phyloP scores from a whole-genome alignment of 2,113 vertebrate species.

The Marmota monax region DNA sequence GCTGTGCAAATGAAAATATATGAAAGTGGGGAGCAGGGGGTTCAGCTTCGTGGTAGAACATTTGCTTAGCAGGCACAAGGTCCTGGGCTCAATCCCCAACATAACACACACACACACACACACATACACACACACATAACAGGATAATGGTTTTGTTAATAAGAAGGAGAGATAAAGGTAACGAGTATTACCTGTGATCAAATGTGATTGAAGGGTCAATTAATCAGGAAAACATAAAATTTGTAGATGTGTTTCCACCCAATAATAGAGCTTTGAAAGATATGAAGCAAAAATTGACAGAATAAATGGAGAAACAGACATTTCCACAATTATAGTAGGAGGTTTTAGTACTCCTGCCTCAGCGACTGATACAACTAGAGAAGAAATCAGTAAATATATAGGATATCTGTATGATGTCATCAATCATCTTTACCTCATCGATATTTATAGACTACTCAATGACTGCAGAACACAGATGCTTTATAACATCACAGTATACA shows the following conservation, averaged over 20 bases:
- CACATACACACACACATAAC: not conserved
- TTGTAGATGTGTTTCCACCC: not conserved
- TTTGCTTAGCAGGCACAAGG: not conserved
- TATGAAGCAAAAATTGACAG: constrained; percentile 1
- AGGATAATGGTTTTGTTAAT: not conserved
- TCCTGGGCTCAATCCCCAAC: too few species aligned
- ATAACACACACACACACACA: too few species aligned
- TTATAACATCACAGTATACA: not conserved
- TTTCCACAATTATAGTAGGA: not conserved
- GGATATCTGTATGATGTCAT: not conserved
- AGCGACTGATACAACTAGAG: not conserved
- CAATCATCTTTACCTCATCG: not conserved
- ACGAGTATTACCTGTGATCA: not conserved
- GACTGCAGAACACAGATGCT: not conserved
- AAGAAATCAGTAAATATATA: not conserved
- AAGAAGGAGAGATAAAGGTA: not conserved
- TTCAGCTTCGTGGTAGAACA: not conserved
- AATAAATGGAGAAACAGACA: not conserved
- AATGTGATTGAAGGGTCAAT: not conserved
- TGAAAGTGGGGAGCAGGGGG: not conserved
- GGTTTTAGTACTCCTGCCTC: not conserved
- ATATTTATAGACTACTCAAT: not conserved
- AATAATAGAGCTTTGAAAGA: constrained; percentile 32
- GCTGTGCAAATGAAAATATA: not conserved
- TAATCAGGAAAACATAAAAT: not conserved